Conservation (phyloP, 2,113 vertebrate genomes). For the Aix galericulata region DNA sequence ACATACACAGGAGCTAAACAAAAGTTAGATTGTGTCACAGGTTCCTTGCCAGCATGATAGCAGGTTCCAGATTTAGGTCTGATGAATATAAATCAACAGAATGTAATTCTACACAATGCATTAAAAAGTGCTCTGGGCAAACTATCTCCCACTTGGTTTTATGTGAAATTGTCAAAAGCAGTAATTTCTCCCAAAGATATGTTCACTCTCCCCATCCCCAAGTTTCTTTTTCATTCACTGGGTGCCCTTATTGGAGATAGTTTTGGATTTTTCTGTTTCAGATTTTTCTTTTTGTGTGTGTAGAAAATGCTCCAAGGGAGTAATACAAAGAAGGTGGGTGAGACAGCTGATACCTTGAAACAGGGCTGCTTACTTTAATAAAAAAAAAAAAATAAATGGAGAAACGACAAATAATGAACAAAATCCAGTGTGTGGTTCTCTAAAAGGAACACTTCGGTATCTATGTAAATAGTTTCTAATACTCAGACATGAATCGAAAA, state of each 20-base stretch:
- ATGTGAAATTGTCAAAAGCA: background rate
- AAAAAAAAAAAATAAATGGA: background rate
- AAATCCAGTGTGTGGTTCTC: background rate
- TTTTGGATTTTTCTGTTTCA: background rate
- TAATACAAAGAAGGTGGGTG: background rate
- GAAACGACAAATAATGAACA: background rate
- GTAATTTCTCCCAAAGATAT: background rate
- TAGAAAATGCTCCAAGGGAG: background rate
- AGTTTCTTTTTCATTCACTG: background rate
- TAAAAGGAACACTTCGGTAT: background rate
- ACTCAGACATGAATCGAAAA: background rate
- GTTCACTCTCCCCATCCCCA: background rate
- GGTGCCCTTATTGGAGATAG: background rate
- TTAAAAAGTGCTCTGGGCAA: background rate
- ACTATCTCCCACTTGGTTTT: background rate
- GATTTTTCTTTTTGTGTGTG: background rate
- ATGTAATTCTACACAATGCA: background rate
- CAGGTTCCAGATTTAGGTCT: background rate
- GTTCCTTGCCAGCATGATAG: background rate
- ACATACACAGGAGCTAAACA: background rate
- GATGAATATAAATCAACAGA: constrained; percentile 3
- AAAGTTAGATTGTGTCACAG: background rate
- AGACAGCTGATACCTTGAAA: background rate
- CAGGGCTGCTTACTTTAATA: background rate
- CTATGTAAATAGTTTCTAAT: background rate